These are phyloP conservation scores for Pluvialis apricaria DNA, from an alignment of 2,113 vertebrate species.

Conservation along the genomic window DNA sequence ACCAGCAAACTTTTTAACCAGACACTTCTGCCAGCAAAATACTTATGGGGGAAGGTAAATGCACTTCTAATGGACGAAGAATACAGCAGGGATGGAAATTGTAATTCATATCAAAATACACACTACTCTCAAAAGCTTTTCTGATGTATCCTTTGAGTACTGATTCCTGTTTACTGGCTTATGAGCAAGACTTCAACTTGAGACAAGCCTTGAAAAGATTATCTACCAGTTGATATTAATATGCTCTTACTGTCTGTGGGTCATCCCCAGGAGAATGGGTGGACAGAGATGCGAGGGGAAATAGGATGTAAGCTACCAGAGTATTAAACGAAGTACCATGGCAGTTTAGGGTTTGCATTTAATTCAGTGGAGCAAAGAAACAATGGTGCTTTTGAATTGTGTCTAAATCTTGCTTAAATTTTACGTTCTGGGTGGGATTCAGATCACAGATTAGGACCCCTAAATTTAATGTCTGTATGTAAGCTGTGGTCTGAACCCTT, in stretches of 20 bases:
- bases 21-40: slow-evolving; percentile 81
- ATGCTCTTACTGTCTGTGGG: neutral
- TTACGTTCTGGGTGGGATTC: neutral
- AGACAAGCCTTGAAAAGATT: neutral
- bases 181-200: neutral
- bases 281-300: neutral
- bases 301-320: neutral
- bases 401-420: neutral
- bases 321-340: neutral
- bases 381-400: neutral
- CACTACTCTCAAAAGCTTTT: neutral
- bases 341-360: neutral
- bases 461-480: neutral
- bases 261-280: neutral
- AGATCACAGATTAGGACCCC: neutral
- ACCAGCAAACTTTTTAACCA: slow-evolving; percentile 82
- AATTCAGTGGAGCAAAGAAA: neutral
- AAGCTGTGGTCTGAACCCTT: neutral
- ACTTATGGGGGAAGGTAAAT: slow-evolving; percentile 82
- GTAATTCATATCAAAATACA: neutral
- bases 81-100: neutral
- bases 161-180: neutral
- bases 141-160: neutral
- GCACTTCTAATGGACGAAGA: neutral
- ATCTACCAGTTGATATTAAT: neutral